Evolutionary conservation across 2,888 invertebrate species (phyloP).

Genomic region (Ectemnius lituratus): DNA sequence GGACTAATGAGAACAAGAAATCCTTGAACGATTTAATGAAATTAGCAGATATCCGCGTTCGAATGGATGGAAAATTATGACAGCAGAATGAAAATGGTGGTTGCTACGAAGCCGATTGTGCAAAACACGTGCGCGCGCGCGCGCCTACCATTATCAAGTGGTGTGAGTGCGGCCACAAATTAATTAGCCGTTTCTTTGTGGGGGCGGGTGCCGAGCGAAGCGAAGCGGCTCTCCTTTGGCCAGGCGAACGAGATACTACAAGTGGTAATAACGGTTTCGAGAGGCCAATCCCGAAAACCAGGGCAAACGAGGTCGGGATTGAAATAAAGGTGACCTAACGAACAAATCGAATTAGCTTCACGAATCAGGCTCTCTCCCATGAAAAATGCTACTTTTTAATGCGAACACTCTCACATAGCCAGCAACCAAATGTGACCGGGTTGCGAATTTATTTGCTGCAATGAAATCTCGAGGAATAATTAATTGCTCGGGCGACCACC

Average conservation of each 20-base stretch:
- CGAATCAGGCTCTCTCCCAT: no score
- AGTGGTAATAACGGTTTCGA: conserved; percentile 44
- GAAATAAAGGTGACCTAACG: conserved; percentile 15
- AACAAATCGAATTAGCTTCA: no score
- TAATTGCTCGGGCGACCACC: conserved; percentile 19
- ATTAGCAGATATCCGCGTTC: no score
- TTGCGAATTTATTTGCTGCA: conserved; percentile 39
- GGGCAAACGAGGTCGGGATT: conserved; percentile 35
- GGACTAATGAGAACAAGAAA: no score
- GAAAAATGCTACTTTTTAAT: no score
- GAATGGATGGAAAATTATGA: no score
- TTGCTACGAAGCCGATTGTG: no score
- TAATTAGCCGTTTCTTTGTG: conserved; percentile 49
- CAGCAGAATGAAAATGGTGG: no score
- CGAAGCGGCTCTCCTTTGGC: conserved; percentile 16
- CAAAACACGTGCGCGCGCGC: no score
- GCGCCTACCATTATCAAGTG: no score
- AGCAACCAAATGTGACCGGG: conserved; percentile 7
- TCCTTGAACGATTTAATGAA: no score
- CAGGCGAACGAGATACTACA: conserved; percentile 28
- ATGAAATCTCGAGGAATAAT: conserved; percentile 42
- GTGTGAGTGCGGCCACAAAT: conserved; percentile 39
- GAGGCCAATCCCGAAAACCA: neutral
- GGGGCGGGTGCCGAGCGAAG: conserved; percentile 14
- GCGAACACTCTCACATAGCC: no score